Conservation (phyloP, 2,113 vertebrate genomes). For the Piprites chloris region DNA sequence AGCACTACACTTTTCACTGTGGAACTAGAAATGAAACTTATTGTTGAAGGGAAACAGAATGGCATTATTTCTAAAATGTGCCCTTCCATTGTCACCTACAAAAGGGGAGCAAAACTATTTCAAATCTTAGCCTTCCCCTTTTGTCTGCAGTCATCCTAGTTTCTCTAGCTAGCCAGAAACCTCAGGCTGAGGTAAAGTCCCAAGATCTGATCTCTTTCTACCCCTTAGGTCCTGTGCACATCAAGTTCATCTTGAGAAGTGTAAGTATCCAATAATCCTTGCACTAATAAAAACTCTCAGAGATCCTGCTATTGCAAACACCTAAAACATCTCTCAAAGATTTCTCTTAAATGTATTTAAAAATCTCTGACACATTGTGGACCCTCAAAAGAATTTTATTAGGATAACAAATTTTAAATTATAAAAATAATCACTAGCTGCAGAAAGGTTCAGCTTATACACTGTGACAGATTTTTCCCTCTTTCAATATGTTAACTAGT, state of each 20-base stretch:
- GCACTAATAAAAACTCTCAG: neutral
- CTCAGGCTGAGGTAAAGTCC: neutral
- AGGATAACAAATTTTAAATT: neutral
- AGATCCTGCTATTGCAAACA: neutral
- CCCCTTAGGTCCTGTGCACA: neutral
- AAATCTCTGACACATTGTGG: neutral
- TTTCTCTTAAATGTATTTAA: neutral
- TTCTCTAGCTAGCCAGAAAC: neutral
- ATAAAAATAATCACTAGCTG: neutral
- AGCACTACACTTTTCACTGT: neutral
- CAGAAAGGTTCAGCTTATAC: neutral
- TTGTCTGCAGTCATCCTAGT: neutral
- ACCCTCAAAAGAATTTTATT: neutral
- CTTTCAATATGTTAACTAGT: neutral
- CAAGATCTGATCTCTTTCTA: neutral
- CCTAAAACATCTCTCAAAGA: neutral
- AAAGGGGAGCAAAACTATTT: neutral
- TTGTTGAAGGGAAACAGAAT: neutral
- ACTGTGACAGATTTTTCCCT: neutral
- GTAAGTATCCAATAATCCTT: neutral
- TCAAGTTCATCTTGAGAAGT: neutral
- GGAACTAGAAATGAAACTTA: neutral
- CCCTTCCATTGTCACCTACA: neutral
- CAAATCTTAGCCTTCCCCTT: neutral
- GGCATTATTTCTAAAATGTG: neutral